Evolutionary conservation across 1,140 invertebrate genomes (phyloP).

Genomic region (Venustaconcha ellipsiformis): DNA sequence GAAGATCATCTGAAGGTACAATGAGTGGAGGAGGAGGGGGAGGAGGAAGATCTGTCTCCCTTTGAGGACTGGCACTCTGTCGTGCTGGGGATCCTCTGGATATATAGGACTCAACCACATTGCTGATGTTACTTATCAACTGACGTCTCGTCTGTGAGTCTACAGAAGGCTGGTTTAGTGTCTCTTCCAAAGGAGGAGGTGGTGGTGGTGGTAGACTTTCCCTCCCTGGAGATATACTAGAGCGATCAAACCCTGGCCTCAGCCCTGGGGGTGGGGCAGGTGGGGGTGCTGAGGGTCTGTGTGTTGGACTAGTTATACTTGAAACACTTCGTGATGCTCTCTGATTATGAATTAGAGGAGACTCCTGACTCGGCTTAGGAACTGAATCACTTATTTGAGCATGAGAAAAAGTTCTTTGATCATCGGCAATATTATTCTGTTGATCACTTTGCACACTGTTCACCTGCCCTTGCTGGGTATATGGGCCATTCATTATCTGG

Average conservation of each 20-base stretch:
- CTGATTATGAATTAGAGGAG: no score
- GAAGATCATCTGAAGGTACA: constrained; percentile 61
- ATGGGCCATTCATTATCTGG: no score
- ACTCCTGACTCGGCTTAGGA: no score
- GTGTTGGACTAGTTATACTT: constrained; percentile 32
- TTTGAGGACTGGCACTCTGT: not conserved
- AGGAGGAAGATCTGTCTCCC: constrained; percentile 8
- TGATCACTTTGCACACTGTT: no score
- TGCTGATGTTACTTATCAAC: constrained; percentile 54
- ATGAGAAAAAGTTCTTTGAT: no score
- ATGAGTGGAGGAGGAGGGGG: constrained; percentile 32
- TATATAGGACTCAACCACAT: constrained; percentile 66
- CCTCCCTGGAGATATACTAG: constrained; percentile 73
- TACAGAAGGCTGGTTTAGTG: not conserved
- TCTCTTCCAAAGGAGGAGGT: constrained; percentile 71
- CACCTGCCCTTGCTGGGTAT: no score
- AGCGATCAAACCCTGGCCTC: constrained; percentile 37
- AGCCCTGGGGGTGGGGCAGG: constrained; percentile 74
- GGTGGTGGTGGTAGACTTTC: constrained; percentile 87
- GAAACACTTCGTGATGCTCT: constrained; percentile 22
- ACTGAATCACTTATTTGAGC: no score
- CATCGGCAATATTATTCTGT: no score
- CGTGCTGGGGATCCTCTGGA: constrained; percentile 27
- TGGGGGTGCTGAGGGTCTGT: constrained; percentile 42
- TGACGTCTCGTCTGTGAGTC: constrained; percentile 14